These are phyloP conservation scores for Antidorcas marsupialis DNA, from an alignment of 2,113 vertebrate species.

Conservation along the genomic window DNA sequence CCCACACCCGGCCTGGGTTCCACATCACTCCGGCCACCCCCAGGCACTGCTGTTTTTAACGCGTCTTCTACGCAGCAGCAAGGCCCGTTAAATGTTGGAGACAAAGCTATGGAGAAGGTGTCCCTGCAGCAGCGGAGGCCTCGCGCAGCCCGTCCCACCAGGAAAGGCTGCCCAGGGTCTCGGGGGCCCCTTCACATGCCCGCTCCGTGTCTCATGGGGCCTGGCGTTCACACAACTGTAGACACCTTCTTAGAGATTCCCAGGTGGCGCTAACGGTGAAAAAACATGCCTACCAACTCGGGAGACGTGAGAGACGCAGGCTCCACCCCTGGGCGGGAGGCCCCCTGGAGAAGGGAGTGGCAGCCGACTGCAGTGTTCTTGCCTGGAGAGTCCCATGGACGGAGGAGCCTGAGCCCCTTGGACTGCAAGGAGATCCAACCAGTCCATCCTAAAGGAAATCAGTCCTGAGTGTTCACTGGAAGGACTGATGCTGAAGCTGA, in stretches of 20 bases:
- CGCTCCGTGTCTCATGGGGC: accelerated
- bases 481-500: background rate
- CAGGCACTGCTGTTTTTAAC: accelerated
- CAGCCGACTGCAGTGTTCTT: background rate
- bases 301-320: accelerated
- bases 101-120: background rate
- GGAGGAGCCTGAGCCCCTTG: background rate
- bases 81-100: background rate
- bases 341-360: background rate
- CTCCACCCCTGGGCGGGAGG: background rate
- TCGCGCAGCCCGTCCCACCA: accelerated
- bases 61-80: accelerated
- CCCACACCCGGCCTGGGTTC: accelerated
- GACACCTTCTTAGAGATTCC: background rate
- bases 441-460: background rate
- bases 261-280: background rate
- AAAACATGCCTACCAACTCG: background rate
- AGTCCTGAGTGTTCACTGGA: background rate
- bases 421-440: background rate
- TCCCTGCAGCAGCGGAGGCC: background rate
- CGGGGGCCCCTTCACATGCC: background rate
- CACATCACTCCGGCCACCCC: background rate
- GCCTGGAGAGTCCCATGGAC: background rate
- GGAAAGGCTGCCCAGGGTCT: background rate
- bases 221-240: background rate